phyloP scores from a whole-genome alignment of 2,888 invertebrate species.

The Drosophila algonquin region DNA sequence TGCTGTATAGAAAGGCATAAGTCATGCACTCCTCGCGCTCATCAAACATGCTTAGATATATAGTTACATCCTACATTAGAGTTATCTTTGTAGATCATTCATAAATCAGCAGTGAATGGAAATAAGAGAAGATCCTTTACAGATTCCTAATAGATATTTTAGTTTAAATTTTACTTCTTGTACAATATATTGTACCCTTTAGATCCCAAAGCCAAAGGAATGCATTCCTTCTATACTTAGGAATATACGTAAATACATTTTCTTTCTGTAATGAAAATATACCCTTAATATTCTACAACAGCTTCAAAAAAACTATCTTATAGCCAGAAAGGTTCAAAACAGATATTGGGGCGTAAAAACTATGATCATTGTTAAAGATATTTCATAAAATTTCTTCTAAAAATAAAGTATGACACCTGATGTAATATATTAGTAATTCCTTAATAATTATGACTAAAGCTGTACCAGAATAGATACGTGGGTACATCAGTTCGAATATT shows the following conservation, averaged over 20 bases:
- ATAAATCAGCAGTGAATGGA: no score
- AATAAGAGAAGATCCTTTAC: not conserved
- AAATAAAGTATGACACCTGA: not conserved
- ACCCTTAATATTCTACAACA: no score
- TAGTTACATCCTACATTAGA: not conserved
- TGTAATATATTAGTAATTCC: not conserved
- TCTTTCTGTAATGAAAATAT: no score
- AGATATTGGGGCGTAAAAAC: not conserved
- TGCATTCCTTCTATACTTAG: no score
- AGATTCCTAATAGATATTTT: no score
- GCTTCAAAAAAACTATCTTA: no score
- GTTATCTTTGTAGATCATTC: not conserved
- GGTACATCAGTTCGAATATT: not conserved
- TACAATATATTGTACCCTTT: not conserved
- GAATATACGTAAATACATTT: no score
- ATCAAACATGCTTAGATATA: not conserved
- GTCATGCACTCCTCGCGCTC: conserved; percentile 2
- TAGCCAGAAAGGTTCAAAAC: no score
- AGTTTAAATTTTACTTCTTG: not conserved
- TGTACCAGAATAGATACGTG: no score
- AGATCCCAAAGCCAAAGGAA: not conserved
- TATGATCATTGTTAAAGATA: no score
- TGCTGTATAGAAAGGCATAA: conserved; percentile 7
- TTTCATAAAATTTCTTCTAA: no score
- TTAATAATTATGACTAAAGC: no score